Evolutionary conservation across 2,888 invertebrate species (phyloP), one percentile per base, ranked within the genome.

Genomic region (Hartigia nigra): DNA sequence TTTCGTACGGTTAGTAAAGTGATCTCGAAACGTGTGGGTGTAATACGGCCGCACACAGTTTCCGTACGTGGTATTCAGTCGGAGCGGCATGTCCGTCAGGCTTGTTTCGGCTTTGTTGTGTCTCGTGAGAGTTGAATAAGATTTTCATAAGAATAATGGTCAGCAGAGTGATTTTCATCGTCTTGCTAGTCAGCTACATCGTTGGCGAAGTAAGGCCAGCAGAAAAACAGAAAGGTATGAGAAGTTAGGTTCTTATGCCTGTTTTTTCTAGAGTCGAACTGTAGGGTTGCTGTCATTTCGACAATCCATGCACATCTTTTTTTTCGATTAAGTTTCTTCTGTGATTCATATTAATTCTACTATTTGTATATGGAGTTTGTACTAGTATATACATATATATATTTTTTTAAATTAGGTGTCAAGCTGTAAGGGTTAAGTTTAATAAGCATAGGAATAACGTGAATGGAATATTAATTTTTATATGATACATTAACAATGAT

Each of bases 71-170:
- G 76, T 70, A 74, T 76, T 74, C 78, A 79, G 78, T 79, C 78
- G 78, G 78, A 79, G 78, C 76, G 70, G 69, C 78, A 79, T 76
- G 78, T 74, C 78, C 76, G 78, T 74, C 35, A 55, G 74, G 74
- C 36, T 74, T 23, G 74, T 31, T 31, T 55, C 74, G 76, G 76
- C n/a, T 34, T 69, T 31, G 23, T 55, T 55, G 55, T 55, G 23
- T 55, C 55, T 55, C 23, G 23, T 55, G 14, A 55, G 55, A 55
- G 23, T 55, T 55, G 23, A 23, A 23, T 55, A 55, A 55, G 55
- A 55, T 23, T 55, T 9, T 23, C 55, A 23, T 55, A 55, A 55
- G 55, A 55, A 55, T 55, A 55, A 55, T 55, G 55, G 55, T 55
- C 0, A 14, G 23, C 23, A 55, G 5, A 55, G 55, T 55, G 55